Conservation (phyloP, 1,140 invertebrate genomes). For the Frieseomelitta varia region DNA sequence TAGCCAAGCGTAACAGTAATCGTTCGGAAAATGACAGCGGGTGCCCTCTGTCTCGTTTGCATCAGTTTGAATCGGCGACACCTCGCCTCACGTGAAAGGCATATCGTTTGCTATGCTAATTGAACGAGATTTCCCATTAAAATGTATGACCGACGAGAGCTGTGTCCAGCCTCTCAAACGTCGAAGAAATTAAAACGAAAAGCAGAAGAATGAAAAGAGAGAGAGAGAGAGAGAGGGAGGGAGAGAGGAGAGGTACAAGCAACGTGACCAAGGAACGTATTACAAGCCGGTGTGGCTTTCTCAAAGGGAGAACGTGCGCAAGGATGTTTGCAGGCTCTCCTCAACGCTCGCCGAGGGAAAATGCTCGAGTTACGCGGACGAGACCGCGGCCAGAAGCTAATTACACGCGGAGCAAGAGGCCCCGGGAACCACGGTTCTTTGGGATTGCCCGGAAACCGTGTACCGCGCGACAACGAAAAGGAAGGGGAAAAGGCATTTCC, state of each 20-base stretch:
- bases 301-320: background rate
- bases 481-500: background rate
- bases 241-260: background rate
- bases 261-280: background rate
- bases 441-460: background rate
- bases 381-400: background rate
- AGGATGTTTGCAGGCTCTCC: background rate
- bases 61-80: background rate
- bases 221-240: background rate
- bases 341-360: background rate
- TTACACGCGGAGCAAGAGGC: background rate
- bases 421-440: background rate
- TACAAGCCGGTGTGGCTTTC: background rate
- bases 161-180: background rate
- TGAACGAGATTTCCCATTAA: background rate
- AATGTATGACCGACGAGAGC: background rate
- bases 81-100: no score
- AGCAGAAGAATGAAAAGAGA: background rate
- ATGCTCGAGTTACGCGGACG: background rate
- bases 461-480: no score
- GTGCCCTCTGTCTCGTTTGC: background rate
- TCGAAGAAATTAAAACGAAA: background rate
- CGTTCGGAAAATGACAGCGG: background rate
- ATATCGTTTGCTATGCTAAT: background rate
- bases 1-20: background rate